A percentile compares a stretch with the other conserved stretches of the same genome.
phyloP scores from a whole-genome alignment of 1,140 invertebrate genomes.

The Bombus affinis region DNA sequence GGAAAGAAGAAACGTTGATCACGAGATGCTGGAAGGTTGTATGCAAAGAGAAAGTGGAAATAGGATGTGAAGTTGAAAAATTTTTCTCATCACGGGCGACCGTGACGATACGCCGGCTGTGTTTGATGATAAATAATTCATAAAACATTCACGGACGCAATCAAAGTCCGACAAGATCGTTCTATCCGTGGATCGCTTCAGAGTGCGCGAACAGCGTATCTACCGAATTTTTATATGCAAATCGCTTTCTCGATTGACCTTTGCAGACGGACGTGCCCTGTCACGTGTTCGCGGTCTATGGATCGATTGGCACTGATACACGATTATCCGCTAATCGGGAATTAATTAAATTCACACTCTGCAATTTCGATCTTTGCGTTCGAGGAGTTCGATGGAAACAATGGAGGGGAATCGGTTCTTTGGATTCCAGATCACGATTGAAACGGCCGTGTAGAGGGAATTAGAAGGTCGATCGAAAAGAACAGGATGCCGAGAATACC shows the following conservation, averaged over 20 bases:
- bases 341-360: conserved; percentile 45
- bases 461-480: background rate
- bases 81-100: background rate
- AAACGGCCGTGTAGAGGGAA: background rate
- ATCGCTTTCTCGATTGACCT: conserved; percentile 47
- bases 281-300: conserved; percentile 36
- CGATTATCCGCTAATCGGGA: conserved; percentile 45
- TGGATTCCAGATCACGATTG: background rate
- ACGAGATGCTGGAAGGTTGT: background rate
- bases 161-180: conserved; percentile 23
- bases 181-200: background rate
- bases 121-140: conserved; percentile 45
- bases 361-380: background rate
- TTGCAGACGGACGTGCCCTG: background rate
- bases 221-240: conserved; percentile 47
- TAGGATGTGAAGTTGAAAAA: background rate
- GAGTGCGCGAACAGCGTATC: background rate
- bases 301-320: conserved; percentile 28
- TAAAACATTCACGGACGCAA: conserved; percentile 49
- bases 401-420: background rate
- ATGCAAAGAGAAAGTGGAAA: background rate
- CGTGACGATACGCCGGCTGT: background rate
- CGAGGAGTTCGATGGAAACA: no score
- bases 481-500: background rate
- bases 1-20: no score